Conservation (phyloP, 2,888 invertebrate species). For the Aricia artaxerxes region DNA sequence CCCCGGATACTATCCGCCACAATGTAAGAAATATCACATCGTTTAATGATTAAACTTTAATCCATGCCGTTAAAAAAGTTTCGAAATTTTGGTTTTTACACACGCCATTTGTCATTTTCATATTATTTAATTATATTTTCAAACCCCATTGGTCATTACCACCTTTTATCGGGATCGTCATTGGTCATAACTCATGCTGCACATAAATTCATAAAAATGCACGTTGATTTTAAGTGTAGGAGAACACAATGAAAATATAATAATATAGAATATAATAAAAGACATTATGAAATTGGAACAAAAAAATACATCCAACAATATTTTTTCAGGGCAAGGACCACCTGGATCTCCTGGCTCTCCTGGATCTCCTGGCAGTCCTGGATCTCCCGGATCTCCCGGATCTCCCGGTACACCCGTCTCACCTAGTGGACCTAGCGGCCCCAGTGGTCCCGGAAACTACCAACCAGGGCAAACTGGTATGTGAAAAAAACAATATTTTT, state of each 20-base stretch:
- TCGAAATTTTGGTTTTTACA: too few species aligned
- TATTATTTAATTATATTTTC: too few species aligned
- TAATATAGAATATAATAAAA: too few species aligned
- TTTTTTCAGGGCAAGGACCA: conserved; percentile 5
- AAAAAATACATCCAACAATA: background rate
- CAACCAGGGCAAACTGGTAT: conserved; percentile 43
- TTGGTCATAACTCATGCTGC: too few species aligned
- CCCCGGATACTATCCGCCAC: conserved; percentile 23
- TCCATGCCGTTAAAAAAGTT: too few species aligned
- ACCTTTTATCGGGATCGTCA: too few species aligned
- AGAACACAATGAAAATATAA: too few species aligned
- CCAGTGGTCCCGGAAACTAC: conserved; percentile 43
- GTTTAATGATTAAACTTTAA: background rate
- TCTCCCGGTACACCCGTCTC: conserved; percentile 41
- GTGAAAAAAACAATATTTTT: background rate
- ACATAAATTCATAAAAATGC: background rate
- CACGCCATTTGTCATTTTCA: too few species aligned
- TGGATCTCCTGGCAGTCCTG: conserved; percentile 43
- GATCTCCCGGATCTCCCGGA: conserved; percentile 46
- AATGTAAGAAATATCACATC: conserved; percentile 21
- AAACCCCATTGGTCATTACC: too few species aligned
- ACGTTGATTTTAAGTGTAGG: background rate
- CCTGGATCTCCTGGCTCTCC: conserved; percentile 42
- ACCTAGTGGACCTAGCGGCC: conserved; percentile 36
- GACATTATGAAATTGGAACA: background rate